Evolutionary conservation across 2,797 vertebrate species (phyloP), one percentile per base, ranked within the genome.

Genomic region (Ficedula albicollis): DNA sequence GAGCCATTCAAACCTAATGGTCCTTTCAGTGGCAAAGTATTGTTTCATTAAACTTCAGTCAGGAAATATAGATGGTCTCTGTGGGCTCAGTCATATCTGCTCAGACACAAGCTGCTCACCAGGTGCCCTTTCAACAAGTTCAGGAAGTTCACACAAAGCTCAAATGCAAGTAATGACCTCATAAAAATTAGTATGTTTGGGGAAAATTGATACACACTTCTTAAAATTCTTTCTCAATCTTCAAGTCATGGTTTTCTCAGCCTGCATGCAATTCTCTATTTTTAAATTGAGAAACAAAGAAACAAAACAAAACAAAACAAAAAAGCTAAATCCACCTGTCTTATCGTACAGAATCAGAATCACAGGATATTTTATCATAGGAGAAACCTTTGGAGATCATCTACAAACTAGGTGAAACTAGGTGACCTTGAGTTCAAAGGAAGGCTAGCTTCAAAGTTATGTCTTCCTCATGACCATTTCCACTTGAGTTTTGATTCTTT

Each of bases 1-100:
- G 29, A 92, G 30, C 29, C 17, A n/a, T 92, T 92, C 67, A 84
- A 78, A 89, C 34, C 64, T 84, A 89, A 77, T 91, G 68, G 52
- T 73, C 87, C 87, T 89, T 64, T 76, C 81, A 94, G 29, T 63
- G 54, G 59, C 52, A 52, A 84, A 87, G 36, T 52, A 44, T 51
- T 82, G 38, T 86, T 93, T 92, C 81, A 70, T 80, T 91, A 84
- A 83, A 82, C 43, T 82, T 86, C 77, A 92, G 66, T 81, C 51
- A 89, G 84, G 64, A 90, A 90, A 92, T 52, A 76, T 23, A 76
- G 48, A 26, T 89, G 18, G 70, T 73, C 59, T 54, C 56, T 52
- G 21, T 56, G 56, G 49, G 63, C 26, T 73, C 59, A 49, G 54
- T 38, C 69, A 72, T 36, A 87, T 52, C 29, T 76, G 36, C 41